Conservation (phyloP, 2,797 vertebrate species). For the Harpagifer antarcticus region DNA sequence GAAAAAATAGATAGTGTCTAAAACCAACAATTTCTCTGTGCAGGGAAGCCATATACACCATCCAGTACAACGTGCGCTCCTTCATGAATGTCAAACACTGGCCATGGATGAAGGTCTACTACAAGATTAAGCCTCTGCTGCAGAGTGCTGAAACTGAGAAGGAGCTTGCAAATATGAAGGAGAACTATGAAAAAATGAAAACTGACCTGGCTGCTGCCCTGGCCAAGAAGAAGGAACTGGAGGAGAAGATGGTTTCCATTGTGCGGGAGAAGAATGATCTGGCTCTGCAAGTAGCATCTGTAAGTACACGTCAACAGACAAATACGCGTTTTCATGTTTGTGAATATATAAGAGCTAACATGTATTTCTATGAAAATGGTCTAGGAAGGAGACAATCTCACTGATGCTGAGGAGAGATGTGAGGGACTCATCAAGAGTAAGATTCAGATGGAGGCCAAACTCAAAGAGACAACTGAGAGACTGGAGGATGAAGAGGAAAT, state of each 20-base stretch:
- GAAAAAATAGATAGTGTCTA: too few species aligned
- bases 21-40: not conserved
- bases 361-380: not conserved
- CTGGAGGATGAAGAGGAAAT: constrained; percentile 89
- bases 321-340: not conserved
- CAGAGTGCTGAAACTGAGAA: too few species aligned
- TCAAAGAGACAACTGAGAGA: constrained; percentile 88
- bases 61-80: constrained; percentile 90
- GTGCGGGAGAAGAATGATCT: constrained; percentile 93
- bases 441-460: constrained; percentile 90
- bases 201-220: constrained; percentile 85
- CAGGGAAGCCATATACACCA: constrained; percentile 88
- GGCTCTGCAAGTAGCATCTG: constrained; percentile 89
- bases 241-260: constrained; percentile 91
- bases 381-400: constrained; percentile 88
- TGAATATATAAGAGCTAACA: too few species aligned
- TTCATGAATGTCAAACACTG: constrained; percentile 94
- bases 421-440: constrained; percentile 93
- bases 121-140: constrained; percentile 94
- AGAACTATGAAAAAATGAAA: constrained; percentile 79
- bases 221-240: constrained; percentile 89
- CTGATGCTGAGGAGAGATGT: constrained; percentile 91
- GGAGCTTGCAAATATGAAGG: too few species aligned
- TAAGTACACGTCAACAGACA: constrained; percentile 70
- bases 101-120: constrained; percentile 96